Conservation (phyloP, 1,140 invertebrate genomes). For the Drosophila serrata region DNA sequence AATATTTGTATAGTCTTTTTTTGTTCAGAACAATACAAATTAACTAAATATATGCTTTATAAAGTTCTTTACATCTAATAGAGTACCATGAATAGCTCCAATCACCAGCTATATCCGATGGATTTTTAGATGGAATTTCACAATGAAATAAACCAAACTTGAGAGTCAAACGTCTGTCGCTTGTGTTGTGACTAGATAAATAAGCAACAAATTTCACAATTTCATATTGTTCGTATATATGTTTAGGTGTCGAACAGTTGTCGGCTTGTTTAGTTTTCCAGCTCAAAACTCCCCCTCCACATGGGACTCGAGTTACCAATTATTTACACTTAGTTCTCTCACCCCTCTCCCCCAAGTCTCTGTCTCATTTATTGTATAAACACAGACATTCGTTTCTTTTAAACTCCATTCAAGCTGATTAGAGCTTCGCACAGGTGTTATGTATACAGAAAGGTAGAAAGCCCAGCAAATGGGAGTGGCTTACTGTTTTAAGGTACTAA, state of each 20-base stretch:
- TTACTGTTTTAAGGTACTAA: constrained; percentile 25
- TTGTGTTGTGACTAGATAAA: constrained; percentile 45
- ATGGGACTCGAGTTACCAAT: constrained; percentile 33
- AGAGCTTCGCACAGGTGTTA: constrained; percentile 65
- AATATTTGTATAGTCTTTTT: background rate
- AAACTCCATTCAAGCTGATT: constrained; percentile 60
- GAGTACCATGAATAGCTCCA: background rate
- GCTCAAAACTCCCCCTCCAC: constrained; percentile 16
- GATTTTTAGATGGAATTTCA: constrained; percentile 43
- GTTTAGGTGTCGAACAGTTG: constrained; percentile 61
- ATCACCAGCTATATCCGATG: constrained; percentile 16
- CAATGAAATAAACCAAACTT: constrained; percentile 40
- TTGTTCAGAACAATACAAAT: background rate
- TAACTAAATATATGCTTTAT: too few species aligned
- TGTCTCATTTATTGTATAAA: constrained; percentile 53
- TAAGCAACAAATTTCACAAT: constrained; percentile 67
- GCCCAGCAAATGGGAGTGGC: constrained; percentile 47
- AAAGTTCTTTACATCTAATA: background rate
- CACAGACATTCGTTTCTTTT: constrained; percentile 63
- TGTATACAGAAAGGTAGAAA: constrained; percentile 24
- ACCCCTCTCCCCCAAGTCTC: background rate
- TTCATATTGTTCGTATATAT: constrained; percentile 39
- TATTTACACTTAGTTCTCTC: constrained; percentile 17
- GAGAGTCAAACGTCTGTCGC: constrained; percentile 9
- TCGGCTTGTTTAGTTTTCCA: constrained; percentile 65